A percentile compares a stretch with the other conserved stretches of the same genome.
These are phyloP conservation scores for Pardosa pseudoannulata DNA, from an alignment of 2,888 invertebrate genomes.

Conservation along the genomic window DNA sequence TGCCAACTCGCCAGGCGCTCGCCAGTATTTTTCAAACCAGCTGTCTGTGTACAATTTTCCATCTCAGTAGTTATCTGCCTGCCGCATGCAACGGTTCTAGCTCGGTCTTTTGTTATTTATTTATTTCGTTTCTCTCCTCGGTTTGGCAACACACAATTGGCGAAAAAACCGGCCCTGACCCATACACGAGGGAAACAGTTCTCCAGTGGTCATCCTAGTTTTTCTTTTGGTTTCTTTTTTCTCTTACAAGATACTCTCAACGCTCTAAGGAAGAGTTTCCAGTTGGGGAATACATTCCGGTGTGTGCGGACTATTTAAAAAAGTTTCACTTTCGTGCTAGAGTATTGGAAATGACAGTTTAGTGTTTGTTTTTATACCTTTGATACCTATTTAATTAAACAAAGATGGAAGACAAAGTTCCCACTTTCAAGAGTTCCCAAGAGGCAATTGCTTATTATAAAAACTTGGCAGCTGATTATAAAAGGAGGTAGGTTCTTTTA, in stretches of 20 bases:
- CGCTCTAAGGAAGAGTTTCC: background rate
- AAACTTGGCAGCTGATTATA: conserved; percentile 36
- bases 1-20: background rate
- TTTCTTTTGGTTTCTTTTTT: conserved; percentile 12
- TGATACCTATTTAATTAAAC: background rate
- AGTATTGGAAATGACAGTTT: background rate
- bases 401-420: conserved; percentile 22
- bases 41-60: conserved; percentile 2
- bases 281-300: background rate
- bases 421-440: conserved; percentile 7
- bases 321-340: background rate
- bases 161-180: conserved; percentile 31
- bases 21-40: background rate
- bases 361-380: background rate
- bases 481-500: conserved; percentile 31
- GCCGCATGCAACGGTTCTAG: conserved; percentile 22
- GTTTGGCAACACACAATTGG: conserved; percentile 6
- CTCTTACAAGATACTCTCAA: background rate
- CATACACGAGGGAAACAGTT: conserved; percentile 2
- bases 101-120: background rate
- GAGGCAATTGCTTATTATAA: conserved; percentile 37
- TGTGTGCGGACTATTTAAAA: conserved; percentile 5
- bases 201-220: conserved; percentile 26
- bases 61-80: conserved; percentile 3
- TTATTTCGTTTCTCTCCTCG: background rate